A percentile compares a stretch with the other conserved stretches of the same genome.
Conservation (phyloP, 2,888 invertebrate species). For the Mantis religiosa region DNA sequence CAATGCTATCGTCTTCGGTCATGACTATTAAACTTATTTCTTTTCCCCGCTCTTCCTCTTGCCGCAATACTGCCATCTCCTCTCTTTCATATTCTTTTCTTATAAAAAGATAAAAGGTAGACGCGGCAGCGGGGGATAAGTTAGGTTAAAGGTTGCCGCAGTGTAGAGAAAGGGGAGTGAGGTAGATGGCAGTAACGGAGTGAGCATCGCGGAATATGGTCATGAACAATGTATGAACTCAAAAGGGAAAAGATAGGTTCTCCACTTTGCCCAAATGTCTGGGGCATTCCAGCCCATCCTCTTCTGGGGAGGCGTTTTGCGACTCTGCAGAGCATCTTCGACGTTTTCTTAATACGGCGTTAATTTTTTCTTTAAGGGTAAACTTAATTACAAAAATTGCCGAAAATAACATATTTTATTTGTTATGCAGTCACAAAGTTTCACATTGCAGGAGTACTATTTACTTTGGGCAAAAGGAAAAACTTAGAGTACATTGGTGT, state of each 20-base stretch:
- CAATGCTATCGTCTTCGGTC: slow-evolving; percentile 20
- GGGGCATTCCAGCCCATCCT: not conserved
- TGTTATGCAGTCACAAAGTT: too few relatives aligned
- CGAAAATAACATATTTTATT: too few relatives aligned
- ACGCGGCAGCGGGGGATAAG: not conserved
- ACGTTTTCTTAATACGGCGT: not conserved
- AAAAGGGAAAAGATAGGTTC: slow-evolving; percentile 26
- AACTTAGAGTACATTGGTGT: too few relatives aligned
- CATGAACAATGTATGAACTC: slow-evolving; percentile 29
- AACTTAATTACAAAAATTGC: too few relatives aligned
- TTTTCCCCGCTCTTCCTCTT: slow-evolving; percentile 4
- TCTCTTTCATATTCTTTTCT: slow-evolving; percentile 25
- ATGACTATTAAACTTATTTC: slow-evolving; percentile 29
- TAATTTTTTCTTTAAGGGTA: not conserved
- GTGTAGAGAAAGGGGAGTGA: not conserved
- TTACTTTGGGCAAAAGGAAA: too few relatives aligned
- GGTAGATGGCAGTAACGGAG: not conserved
- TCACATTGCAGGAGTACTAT: too few relatives aligned
- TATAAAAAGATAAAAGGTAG: slow-evolving; percentile 26
- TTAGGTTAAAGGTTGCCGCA: slow-evolving; percentile 14
- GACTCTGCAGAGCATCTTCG: not conserved
- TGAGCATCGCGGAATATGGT: slow-evolving; percentile 12
- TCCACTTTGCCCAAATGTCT: slow-evolving; percentile 26
- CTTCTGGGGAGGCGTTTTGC: not conserved
- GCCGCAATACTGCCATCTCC: not conserved